Evolutionary conservation across 2,113 vertebrate species (phyloP).

Genomic region (Hippoglossus stenolepis): DNA sequence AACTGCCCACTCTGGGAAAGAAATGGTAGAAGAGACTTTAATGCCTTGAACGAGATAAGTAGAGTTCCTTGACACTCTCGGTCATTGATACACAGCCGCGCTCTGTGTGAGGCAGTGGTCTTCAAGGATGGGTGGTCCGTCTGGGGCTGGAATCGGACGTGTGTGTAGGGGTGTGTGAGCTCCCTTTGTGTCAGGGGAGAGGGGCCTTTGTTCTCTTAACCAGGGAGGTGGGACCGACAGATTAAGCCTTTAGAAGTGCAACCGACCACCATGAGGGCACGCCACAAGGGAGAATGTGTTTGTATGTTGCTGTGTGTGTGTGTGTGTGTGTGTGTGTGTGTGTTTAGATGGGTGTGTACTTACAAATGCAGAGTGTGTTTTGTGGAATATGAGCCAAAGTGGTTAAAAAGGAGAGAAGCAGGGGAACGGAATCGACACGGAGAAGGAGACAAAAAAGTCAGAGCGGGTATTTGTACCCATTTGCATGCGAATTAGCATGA

Average conservation of each 20-base stretch:
- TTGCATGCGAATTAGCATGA: slow-evolving; percentile 78
- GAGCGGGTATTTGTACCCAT: slow-evolving; percentile 70
- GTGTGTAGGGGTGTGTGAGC: slow-evolving; percentile 79
- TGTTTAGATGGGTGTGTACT: not conserved
- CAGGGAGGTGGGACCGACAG: slow-evolving; percentile 81
- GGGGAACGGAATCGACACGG: not conserved
- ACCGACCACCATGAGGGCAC: slow-evolving; percentile 80
- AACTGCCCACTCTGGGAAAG: slow-evolving; percentile 58
- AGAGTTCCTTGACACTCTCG: slow-evolving; percentile 50
- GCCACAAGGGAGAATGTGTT: slow-evolving; percentile 65
- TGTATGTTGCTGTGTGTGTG: slow-evolving; percentile 36
- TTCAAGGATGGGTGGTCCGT: slow-evolving; percentile 82
- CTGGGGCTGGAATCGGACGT: slow-evolving; percentile 74
- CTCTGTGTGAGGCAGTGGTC: slow-evolving; percentile 57
- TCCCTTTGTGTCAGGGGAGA: slow-evolving; percentile 78
- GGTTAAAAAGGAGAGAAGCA: not conserved
- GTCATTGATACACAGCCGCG: slow-evolving; percentile 57
- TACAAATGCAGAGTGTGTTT: not conserved
- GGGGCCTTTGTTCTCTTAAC: slow-evolving; percentile 82
- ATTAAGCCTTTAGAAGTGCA: slow-evolving; percentile 83
- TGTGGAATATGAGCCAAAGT: not conserved
- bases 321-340: not conserved
- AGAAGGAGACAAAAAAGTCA: slow-evolving; percentile 53
- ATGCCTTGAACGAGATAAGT: slow-evolving; percentile 53
- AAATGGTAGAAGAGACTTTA: slow-evolving; percentile 62